phyloP scores from a whole-genome alignment of 2,797 vertebrate genomes.

The Antrozous pallidus region DNA sequence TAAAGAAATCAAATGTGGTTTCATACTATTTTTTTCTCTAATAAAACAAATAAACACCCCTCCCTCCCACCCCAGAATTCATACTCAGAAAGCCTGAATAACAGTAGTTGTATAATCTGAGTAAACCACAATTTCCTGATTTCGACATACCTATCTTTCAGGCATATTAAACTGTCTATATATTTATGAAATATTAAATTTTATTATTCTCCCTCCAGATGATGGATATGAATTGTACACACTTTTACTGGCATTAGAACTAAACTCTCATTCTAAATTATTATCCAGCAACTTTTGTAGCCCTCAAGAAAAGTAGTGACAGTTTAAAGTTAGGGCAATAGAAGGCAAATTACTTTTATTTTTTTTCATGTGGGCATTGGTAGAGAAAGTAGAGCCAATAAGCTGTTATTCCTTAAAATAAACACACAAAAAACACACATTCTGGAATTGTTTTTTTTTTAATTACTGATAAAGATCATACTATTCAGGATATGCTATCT shows the following conservation, averaged over 20 bases:
- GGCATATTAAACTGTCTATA: not conserved
- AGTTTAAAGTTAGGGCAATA: not conserved
- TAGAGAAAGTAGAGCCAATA: not conserved
- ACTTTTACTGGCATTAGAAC: conserved; percentile 1
- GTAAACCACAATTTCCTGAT: not conserved
- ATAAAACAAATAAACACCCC: not conserved
- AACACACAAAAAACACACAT: not conserved
- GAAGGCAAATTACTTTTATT: not conserved
- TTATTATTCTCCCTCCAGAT: not conserved
- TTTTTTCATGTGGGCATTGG: not conserved
- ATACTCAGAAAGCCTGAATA: not conserved
- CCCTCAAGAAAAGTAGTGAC: not conserved
- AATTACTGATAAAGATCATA: not conserved
- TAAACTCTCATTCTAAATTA: not conserved
- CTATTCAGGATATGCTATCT: not conserved
- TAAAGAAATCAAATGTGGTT: not conserved
- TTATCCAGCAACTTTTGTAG: not conserved
- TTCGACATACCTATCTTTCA: not conserved
- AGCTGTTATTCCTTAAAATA: not conserved
- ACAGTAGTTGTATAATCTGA: not conserved
- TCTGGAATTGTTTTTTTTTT: not conserved
- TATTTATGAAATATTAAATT: conserved; percentile 9
- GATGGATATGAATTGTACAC: not conserved
- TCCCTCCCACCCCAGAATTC: not conserved
- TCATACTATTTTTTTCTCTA: not conserved